Percentiles rank a stretch among this genome's conserved stretches.
These are phyloP conservation scores for Leptosomus discolor DNA, from an alignment of 2,113 vertebrate genomes.

Conservation along the genomic window DNA sequence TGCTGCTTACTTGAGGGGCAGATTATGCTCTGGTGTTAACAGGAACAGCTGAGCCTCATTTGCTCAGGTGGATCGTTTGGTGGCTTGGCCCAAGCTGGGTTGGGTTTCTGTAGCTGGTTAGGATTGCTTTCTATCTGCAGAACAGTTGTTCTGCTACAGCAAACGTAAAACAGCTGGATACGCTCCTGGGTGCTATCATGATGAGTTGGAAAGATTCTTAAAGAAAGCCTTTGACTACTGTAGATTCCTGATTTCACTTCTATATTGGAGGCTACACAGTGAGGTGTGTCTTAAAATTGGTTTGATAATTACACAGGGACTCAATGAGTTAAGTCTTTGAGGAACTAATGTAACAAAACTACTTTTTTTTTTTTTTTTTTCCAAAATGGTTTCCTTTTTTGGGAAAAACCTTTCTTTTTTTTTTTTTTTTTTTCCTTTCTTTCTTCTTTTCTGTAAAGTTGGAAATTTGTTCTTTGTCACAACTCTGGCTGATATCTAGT, in stretches of 20 bases:
- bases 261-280: not conserved
- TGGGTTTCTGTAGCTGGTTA: fast-evolving
- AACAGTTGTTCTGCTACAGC: not conserved
- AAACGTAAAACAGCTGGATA: not conserved
- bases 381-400: not conserved
- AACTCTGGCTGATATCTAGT: not conserved
- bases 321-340: not conserved
- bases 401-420: not conserved
- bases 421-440: not conserved
- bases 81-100: not conserved
- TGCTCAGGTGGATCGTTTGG: fast-evolving
- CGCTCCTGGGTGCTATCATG: not conserved
- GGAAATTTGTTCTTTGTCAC: not conserved
- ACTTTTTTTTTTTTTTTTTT: not conserved
- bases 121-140: not conserved
- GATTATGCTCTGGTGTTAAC: not conserved
- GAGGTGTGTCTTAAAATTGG: not conserved
- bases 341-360: not conserved
- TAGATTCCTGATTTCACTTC: not conserved
- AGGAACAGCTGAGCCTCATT: not conserved
- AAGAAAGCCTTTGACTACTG: fast-evolving
- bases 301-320: not conserved
- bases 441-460: not conserved
- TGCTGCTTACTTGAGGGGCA: not conserved
- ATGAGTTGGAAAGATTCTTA: not conserved